Evolutionary conservation across 1,140 invertebrate species (phyloP).

Genomic region (Rhynchophorus ferrugineus): DNA sequence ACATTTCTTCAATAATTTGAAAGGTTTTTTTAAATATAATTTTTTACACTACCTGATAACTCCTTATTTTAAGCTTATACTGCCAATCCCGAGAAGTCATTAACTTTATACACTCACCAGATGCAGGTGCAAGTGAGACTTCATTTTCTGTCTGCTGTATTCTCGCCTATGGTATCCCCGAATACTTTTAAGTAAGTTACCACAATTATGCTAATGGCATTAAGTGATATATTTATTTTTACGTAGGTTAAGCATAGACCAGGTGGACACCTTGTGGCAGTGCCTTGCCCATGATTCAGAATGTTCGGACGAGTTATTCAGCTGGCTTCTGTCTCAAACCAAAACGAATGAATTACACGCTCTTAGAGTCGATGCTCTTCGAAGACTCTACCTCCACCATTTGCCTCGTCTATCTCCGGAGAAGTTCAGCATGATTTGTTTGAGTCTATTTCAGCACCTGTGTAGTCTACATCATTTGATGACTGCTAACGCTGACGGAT

Average conservation of each 20-base stretch:
- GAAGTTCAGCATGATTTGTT: slow-evolving; percentile 82
- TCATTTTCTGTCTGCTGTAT: slow-evolving; percentile 86
- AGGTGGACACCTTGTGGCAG: slow-evolving; percentile 84
- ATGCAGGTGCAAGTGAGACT: slow-evolving; percentile 84
- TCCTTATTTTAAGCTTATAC: slow-evolving; percentile 44
- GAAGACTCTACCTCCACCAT: slow-evolving; percentile 79
- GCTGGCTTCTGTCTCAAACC: slow-evolving; percentile 83
- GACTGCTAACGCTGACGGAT: slow-evolving; percentile 43
- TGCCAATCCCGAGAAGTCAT: slow-evolving; percentile 33
- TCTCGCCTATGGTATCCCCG: slow-evolving; percentile 82
- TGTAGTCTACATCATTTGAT: slow-evolving; percentile 76
- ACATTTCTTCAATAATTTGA: slow-evolving; percentile 80
- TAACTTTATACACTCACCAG: slow-evolving; percentile 68
- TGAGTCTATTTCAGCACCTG: slow-evolving; percentile 84
- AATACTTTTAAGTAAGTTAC: slow-evolving; percentile 65
- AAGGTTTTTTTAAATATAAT: slow-evolving; percentile 34
- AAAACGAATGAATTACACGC: slow-evolving; percentile 88
- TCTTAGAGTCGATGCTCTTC: slow-evolving; percentile 73
- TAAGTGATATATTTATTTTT: slow-evolving; percentile 24
- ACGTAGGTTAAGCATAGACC: slow-evolving; percentile 79
- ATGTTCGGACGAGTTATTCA: slow-evolving; percentile 84
- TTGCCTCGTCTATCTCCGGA: slow-evolving; percentile 81
- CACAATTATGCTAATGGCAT: not conserved
- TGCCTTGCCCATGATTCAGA: slow-evolving; percentile 77
- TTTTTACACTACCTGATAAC: not conserved